Evolutionary conservation across 2,797 vertebrate species (phyloP).

Genomic region (Coracias cyanogaster): DNA sequence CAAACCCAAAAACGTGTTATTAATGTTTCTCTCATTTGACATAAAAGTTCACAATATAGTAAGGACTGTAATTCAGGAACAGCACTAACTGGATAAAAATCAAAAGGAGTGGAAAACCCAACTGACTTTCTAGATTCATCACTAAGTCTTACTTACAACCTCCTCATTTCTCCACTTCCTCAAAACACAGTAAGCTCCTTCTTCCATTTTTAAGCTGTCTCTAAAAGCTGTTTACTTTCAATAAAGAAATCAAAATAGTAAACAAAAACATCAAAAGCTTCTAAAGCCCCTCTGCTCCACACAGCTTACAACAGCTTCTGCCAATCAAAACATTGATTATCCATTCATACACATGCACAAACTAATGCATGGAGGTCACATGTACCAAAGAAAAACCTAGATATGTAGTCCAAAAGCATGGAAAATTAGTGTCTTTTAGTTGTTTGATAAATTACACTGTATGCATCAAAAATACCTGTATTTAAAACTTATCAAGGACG

Average conservation of each 20-base stretch:
- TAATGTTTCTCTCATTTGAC: neutral
- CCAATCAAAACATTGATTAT: neutral
- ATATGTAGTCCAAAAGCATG: neutral
- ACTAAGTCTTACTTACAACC: neutral
- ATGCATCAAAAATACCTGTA: neutral
- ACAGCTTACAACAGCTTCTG: neutral
- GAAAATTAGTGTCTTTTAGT: neutral
- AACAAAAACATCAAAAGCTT: neutral
- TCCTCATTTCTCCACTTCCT: neutral
- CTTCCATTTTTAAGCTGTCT: neutral
- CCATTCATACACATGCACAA: neutral
- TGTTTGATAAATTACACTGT: neutral
- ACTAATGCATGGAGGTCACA: fast-evolving
- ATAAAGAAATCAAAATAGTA: neutral
- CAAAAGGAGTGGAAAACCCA: neutral
- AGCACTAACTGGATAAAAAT: neutral
- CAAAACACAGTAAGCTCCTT: neutral
- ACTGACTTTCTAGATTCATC: neutral
- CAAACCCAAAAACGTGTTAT: neutral
- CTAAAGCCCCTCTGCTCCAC: neutral
- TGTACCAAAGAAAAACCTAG: neutral
- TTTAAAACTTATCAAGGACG: neutral
- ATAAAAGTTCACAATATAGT: neutral
- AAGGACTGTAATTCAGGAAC: neutral
- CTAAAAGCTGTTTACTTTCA: neutral